Evolutionary conservation across 1,140 invertebrate species (phyloP).

Genomic region (Pinna nobilis): DNA sequence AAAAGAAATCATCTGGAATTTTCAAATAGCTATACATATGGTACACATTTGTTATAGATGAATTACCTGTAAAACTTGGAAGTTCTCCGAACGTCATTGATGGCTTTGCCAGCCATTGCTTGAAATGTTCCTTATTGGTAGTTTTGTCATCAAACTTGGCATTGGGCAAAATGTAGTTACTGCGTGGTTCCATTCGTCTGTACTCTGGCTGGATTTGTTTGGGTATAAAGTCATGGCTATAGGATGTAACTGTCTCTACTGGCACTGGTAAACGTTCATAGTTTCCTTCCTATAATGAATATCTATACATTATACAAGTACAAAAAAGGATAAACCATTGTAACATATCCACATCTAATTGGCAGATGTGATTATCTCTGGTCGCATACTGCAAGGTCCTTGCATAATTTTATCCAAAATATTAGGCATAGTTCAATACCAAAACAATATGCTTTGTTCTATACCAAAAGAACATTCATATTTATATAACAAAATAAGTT

Average conservation of each 20-base stretch:
- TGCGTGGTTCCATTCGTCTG: slow-evolving; percentile 40
- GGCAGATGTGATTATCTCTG: too few species aligned
- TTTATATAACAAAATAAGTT: too few species aligned
- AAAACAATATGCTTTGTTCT: slow-evolving; percentile 21
- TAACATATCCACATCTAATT: too few species aligned
- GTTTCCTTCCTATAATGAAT: slow-evolving; percentile 51
- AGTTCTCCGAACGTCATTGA: slow-evolving; percentile 65
- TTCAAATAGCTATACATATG: too few species aligned
- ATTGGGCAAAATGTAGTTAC: slow-evolving; percentile 37
- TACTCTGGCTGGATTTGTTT: slow-evolving; percentile 52
- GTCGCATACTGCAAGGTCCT: too few species aligned
- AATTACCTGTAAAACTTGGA: slow-evolving; percentile 70
- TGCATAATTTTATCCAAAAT: too few species aligned
- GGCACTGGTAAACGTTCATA: slow-evolving; percentile 55
- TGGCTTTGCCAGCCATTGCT: slow-evolving; percentile 65
- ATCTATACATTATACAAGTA: too few species aligned
- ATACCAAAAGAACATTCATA: too few species aligned
- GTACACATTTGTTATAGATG: too few species aligned
- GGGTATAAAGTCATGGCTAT: slow-evolving; percentile 58
- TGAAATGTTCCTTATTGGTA: slow-evolving; percentile 66
- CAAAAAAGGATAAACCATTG: too few species aligned
- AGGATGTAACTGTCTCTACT: slow-evolving; percentile 55
- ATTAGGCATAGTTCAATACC: not conserved
- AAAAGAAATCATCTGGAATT: too few species aligned
- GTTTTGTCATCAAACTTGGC: slow-evolving; percentile 66